A percentile compares a stretch with the other conserved stretches of the same genome.
phyloP scores from a whole-genome alignment of 2,888 invertebrate genomes.

The Conomelus anceps region DNA sequence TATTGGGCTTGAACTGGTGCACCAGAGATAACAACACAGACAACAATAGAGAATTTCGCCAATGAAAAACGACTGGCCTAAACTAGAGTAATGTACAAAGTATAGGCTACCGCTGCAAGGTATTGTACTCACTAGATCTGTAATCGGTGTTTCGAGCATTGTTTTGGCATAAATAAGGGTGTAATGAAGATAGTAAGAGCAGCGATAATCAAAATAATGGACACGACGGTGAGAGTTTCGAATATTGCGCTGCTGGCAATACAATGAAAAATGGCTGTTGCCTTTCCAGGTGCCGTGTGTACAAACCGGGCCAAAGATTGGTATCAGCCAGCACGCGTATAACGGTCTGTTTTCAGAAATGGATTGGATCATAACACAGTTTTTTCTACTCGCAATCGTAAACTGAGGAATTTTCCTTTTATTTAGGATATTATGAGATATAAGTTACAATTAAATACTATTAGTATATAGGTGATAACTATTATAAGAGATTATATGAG shows the following conservation, averaged over 20 bases:
- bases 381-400: no score
- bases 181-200: background rate
- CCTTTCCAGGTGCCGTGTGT: no score
- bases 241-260: background rate
- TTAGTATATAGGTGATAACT: no score
- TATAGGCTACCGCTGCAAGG: background rate
- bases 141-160: background rate
- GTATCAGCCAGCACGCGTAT: no score
- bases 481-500: no score
- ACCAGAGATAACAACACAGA: background rate
- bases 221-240: background rate
- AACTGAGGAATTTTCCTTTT: no score
- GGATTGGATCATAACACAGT: no score
- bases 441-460: no score
- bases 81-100: background rate
- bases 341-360: no score
- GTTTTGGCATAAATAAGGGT: background rate
- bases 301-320: no score
- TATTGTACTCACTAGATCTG: background rate
- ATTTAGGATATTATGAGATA: no score
- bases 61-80: background rate
- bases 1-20: background rate
- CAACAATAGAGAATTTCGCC: background rate
- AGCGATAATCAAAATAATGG: background rate
- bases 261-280: background rate